A percentile compares a stretch with the other conserved stretches of the same genome.
Evolutionary conservation across 1,140 invertebrate genomes (phyloP).

Genomic region (Harlomillsia oculata): DNA sequence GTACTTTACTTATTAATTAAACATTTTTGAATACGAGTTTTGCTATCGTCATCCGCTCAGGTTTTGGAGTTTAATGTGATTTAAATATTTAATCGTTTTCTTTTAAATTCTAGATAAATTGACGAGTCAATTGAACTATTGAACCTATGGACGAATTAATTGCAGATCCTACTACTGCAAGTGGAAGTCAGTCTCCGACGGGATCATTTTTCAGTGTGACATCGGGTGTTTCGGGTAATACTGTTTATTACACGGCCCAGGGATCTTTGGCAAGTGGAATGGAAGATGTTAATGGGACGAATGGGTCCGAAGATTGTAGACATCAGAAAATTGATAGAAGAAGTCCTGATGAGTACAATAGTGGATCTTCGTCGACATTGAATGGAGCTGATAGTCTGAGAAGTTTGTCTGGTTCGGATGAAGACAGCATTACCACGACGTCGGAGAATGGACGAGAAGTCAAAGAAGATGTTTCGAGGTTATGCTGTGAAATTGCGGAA

Average conservation of each 20-base stretch:
- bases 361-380: slow-evolving; percentile 16
- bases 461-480: slow-evolving; percentile 23
- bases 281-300: background rate
- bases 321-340: background rate
- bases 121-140: no score
- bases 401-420: slow-evolving; percentile 11
- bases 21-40: no score
- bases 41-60: no score
- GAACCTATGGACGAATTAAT: no score
- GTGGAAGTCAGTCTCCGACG: no score
- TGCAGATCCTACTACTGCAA: no score
- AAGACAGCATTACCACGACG: background rate
- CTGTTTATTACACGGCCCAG: slow-evolving; percentile 26
- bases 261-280: background rate
- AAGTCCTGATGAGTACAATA: background rate
- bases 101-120: no score
- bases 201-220: slow-evolving; percentile 26
- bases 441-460: slow-evolving; percentile 11
- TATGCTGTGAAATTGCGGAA: slow-evolving; percentile 31
- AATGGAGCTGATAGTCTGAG: slow-evolving; percentile 15
- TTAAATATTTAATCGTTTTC: no score
- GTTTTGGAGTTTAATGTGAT: no score
- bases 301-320: background rate
- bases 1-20: no score
- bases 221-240: slow-evolving; percentile 22